Conservation (phyloP, 2,797 vertebrate species). For the Lepilemur ruficaudatus region DNA sequence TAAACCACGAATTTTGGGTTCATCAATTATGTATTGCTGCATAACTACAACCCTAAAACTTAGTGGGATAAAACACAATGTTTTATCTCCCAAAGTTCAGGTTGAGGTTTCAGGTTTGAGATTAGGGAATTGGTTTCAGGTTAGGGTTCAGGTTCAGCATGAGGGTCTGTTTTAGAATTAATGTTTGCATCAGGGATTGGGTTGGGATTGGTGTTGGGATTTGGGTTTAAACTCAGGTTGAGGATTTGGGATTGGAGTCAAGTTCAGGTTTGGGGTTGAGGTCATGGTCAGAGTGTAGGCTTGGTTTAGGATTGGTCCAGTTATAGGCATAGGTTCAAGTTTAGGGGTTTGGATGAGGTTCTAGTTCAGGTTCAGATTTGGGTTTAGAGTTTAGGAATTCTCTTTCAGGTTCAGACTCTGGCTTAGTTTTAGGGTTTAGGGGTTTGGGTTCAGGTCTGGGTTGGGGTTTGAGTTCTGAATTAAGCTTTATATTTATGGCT, state of each 20-base stretch:
- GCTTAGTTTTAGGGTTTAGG: background rate
- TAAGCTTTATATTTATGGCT: background rate
- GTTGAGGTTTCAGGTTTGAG: background rate
- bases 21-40: no score
- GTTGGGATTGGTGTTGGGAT: background rate
- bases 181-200: background rate
- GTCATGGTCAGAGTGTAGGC: background rate
- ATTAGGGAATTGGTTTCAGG: background rate
- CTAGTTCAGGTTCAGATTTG: background rate
- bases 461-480: background rate
- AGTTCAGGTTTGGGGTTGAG: background rate
- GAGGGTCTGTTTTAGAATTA: background rate
- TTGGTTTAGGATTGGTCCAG: background rate
- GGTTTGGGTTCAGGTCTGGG: background rate
- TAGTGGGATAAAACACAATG: background rate
- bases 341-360: background rate
- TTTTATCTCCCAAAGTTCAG: background rate
- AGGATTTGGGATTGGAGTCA: background rate
- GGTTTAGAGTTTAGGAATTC: background rate
- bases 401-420: background rate
- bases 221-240: background rate
- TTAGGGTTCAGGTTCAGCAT: background rate
- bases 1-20: no score
- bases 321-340: background rate
- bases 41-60: background rate